phyloP scores from a whole-genome alignment of 1,140 invertebrate genomes.

The Holcopasites calliopsidis region DNA sequence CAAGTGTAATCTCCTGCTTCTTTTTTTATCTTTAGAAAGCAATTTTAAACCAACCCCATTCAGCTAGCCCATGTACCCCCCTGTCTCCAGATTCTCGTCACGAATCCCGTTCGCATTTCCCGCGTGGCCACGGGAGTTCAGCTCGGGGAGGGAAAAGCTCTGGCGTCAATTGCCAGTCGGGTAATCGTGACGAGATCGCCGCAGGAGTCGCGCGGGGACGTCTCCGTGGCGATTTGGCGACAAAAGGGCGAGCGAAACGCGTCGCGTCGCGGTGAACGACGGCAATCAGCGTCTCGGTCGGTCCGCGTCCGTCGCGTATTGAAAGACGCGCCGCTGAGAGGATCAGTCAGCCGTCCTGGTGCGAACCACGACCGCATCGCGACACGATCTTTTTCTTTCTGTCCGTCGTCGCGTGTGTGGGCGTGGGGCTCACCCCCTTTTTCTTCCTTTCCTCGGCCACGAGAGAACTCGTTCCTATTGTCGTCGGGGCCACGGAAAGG shows the following conservation, averaged over 20 bases:
- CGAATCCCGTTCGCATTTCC: too few relatives aligned
- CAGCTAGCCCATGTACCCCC: too few relatives aligned
- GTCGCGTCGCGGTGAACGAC: slow-evolving; percentile 64
- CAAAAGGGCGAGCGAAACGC: slow-evolving; percentile 61
- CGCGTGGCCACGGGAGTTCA: too few relatives aligned
- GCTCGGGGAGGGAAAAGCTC: too few relatives aligned
- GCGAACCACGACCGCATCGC: slow-evolving; percentile 57
- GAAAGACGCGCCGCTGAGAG: slow-evolving; percentile 75
- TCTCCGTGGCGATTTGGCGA: slow-evolving; percentile 10
- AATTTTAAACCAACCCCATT: too few relatives aligned
- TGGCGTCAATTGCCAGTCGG: background rate
- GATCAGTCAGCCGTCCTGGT: slow-evolving; percentile 70
- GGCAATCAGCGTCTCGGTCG: slow-evolving; percentile 63
- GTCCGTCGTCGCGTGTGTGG: slow-evolving; percentile 64
- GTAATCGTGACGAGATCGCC: slow-evolving; percentile 12
- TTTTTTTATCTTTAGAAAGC: too few relatives aligned
- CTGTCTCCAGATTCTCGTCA: too few relatives aligned
- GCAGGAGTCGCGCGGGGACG: background rate
- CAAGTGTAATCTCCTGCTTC: too few relatives aligned
- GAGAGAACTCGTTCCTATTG: background rate
- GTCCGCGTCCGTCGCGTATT: slow-evolving; percentile 49
- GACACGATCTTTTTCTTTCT: slow-evolving; percentile 59
- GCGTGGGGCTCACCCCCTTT: slow-evolving; percentile 37
- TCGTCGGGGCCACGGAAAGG: slow-evolving; percentile 6
- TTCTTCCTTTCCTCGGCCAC: background rate